Evolutionary conservation across 2,797 vertebrate species (phyloP).

Genomic region (Prunella strophiata): DNA sequence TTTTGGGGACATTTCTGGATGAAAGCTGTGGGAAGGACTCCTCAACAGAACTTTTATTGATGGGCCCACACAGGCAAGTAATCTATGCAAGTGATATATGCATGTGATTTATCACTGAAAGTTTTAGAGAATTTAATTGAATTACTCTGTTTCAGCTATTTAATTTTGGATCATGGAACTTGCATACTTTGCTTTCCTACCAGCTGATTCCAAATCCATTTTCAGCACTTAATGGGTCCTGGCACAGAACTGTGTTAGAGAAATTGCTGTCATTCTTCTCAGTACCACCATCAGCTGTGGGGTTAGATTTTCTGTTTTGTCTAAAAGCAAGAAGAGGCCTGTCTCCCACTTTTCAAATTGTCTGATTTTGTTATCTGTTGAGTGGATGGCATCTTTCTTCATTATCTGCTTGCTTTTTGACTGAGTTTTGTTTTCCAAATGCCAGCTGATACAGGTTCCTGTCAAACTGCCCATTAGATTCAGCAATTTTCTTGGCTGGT

Average conservation of each 20-base stretch:
- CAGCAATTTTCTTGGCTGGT: neutral
- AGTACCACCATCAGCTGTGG: neutral
- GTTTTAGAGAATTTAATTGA: neutral
- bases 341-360: neutral
- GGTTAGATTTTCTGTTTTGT: neutral
- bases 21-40: neutral
- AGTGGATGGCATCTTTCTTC: neutral
- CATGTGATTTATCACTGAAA: neutral
- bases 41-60: neutral
- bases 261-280: neutral
- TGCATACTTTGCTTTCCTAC: neutral
- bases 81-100: neutral
- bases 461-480: neutral
- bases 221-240: neutral
- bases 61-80: neutral
- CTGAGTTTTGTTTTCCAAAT: neutral
- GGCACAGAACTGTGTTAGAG: neutral
- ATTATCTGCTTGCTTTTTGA: neutral
- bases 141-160: neutral
- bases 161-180: neutral
- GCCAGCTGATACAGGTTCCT: neutral
- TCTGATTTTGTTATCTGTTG: neutral
- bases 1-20: neutral
- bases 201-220: slow-evolving; percentile 28
- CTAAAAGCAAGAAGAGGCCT: neutral